Base-by-base conservation (phyloP, 2,797 vertebrate genomes). In the Sebastolobus altivelis region DNA sequence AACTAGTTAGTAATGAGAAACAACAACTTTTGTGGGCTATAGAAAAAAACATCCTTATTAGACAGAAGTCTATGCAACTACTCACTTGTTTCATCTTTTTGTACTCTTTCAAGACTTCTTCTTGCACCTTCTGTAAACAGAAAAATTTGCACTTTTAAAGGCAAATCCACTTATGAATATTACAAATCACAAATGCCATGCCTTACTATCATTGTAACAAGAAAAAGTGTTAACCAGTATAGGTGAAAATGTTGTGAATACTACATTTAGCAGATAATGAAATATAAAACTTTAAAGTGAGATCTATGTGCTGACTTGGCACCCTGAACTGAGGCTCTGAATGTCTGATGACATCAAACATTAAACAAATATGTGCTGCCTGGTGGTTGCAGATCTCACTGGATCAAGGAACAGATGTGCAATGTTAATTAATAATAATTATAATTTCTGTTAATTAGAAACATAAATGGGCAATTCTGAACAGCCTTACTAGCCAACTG, bases 81-180 rank as follows among this genome's bases (percentile, higher is more conserved):
- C 95, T 70, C 82, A 98, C 98, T 93, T 96, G 93, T 93, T 97
- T 97, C 88, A 97, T 95, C 93, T 97, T 98, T 67, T 94, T 95
- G 94, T 99, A 98, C 83, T 97, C 96, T 83, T 97, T 95, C 88
- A 98, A 75, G 63, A 99, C 95, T 91, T 97, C 96, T 72, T 97
- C 96, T 81, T 97, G 96, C 85, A 97, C 88, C 40, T 96, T 95
- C 97, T 99, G 93, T 20, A 90, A 73, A 71, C 52, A 16, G 1
- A 81, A 88, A 75, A 40, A 62, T 1, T 8, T 8, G 0, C 27
- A 70, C 16, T 8, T 54, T 55, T 11, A 71, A 72, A 72, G 2
- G 18, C 12, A 68, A 58, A 43, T 29, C 8, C 1, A 40, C 52
- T 25, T 12, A 14, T 10, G 1, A 29, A 31, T 31, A 43, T 13